Conservation (phyloP, 2,888 invertebrate species). For the Eumerus sabulonum region DNA sequence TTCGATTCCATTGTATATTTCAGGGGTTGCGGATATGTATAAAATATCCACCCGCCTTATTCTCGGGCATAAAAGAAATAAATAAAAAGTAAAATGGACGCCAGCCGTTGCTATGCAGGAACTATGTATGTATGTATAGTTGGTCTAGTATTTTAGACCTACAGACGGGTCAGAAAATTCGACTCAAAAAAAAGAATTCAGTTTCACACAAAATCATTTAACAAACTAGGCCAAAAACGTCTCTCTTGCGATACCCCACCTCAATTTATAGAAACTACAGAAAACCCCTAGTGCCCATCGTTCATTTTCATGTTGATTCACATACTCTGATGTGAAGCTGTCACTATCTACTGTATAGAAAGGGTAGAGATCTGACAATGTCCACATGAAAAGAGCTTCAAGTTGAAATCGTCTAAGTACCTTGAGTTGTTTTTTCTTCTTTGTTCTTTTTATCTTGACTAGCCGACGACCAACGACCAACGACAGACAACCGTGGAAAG, state of each 20-base stretch:
- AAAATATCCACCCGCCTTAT: slow-evolving; percentile 34
- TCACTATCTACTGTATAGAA: slow-evolving; percentile 4
- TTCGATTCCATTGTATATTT: slow-evolving; percentile 45
- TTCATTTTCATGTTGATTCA: too few species aligned
- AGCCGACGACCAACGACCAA: slow-evolving; percentile 20
- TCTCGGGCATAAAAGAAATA: not conserved
- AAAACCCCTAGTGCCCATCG: not conserved
- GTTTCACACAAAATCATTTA: not conserved
- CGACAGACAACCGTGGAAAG: slow-evolving; percentile 9
- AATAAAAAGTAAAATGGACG: not conserved
- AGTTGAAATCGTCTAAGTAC: slow-evolving; percentile 42
- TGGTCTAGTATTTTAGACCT: not conserved
- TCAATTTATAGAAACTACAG: not conserved
- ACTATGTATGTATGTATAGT: too few species aligned
- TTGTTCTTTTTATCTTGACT: not conserved
- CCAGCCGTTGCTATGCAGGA: not conserved
- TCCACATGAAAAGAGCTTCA: slow-evolving; percentile 42
- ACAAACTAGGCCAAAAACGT: not conserved
- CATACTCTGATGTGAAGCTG: not conserved
- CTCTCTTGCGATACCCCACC: not conserved
- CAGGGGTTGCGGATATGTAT: slow-evolving; percentile 52
- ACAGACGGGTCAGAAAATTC: not conserved
- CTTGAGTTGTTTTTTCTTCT: slow-evolving; percentile 13
- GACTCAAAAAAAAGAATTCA: not conserved
- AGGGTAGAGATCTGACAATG: slow-evolving; percentile 5